Evolutionary conservation across 2,113 vertebrate genomes (phyloP), one percentile per base, ranked within the genome.

Genomic region (Nymphicus hollandicus): DNA sequence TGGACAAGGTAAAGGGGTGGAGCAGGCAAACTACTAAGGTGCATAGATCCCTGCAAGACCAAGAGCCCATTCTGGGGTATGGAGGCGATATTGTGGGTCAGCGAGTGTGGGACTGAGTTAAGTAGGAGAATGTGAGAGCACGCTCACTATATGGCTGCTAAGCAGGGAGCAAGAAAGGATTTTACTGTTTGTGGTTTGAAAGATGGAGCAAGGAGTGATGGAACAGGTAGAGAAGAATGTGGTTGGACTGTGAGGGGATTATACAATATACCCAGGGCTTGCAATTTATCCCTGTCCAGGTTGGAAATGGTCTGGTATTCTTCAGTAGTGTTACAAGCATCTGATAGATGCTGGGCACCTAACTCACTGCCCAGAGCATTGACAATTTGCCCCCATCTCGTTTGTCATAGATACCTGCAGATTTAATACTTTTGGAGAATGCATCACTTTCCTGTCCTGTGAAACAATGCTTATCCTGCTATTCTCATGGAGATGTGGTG

Each of bases 401-500:
- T 61, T 90, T 92, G 46, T 85, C 68, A n/a, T 25, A 28, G 33
- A 24, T 39, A 84, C 44, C 79, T 91, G 60, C 58, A 72, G 56
- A 52, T 90, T 50, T 80, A 88, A 58, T 72, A 43, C 24, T 78
- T 95, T 37, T 92, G 69, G 55, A 91, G 70, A 73, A 81, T 41
- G 22, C 43, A 86, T 28, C 77, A 52, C 39, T 86, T 69, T 27
- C 31, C 72, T 60, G 24, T 88, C 29, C 69, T 69, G 31, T 81
- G 60, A 88, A 94, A 92, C 49, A 93, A 52, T 88, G 77, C 28
- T 70, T 69, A 60, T 91, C 74, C 89, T 93, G 83, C 91, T 50
- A 55, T 94, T 94, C 74, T 93, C 35, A 53, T 88, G 88, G 90
- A 89, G 90, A 92, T 96, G 69, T 76, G 74, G 33, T 78, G 70